Evolutionary conservation across 2,113 vertebrate species (phyloP).

Genomic region (Xenus cinereus): DNA sequence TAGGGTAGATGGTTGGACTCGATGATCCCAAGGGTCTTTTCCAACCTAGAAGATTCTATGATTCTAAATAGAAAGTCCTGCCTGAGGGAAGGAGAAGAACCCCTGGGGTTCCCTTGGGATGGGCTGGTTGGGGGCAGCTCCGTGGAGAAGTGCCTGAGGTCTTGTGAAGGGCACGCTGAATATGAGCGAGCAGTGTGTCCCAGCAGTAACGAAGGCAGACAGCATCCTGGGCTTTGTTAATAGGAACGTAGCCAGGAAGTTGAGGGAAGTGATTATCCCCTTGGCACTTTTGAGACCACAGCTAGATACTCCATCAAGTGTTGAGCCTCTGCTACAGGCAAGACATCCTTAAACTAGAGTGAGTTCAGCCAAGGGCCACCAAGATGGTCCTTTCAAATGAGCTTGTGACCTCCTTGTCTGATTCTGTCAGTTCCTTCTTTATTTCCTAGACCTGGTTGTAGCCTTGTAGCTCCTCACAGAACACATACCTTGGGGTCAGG

Average conservation of each 20-base stretch:
- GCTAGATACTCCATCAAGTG: background rate
- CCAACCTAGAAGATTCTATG: too few species aligned
- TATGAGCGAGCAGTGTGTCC: accelerated
- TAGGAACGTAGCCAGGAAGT: background rate
- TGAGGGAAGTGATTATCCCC: background rate
- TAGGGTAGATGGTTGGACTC: too few species aligned
- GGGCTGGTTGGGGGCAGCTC: background rate
- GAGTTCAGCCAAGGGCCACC: background rate
- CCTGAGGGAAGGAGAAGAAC: background rate
- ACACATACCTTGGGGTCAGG: background rate
- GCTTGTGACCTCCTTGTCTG: background rate
- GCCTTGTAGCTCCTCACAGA: background rate
- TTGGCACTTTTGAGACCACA: background rate
- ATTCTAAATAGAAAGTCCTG: background rate
- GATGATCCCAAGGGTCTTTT: too few species aligned
- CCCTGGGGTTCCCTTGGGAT: background rate
- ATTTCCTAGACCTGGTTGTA: background rate
- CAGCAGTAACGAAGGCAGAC: accelerated
- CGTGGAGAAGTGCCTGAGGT: background rate
- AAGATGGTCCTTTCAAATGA: background rate
- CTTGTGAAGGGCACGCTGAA: accelerated
- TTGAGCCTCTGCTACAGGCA: background rate
- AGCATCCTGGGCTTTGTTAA: background rate
- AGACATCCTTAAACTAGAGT: background rate
- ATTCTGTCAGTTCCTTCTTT: background rate